Percentiles rank a stretch among this genome's conserved stretches.
These are phyloP conservation scores for Darwinula stevensoni DNA, from an alignment of 2,888 invertebrate species.

Conservation along the genomic window DNA sequence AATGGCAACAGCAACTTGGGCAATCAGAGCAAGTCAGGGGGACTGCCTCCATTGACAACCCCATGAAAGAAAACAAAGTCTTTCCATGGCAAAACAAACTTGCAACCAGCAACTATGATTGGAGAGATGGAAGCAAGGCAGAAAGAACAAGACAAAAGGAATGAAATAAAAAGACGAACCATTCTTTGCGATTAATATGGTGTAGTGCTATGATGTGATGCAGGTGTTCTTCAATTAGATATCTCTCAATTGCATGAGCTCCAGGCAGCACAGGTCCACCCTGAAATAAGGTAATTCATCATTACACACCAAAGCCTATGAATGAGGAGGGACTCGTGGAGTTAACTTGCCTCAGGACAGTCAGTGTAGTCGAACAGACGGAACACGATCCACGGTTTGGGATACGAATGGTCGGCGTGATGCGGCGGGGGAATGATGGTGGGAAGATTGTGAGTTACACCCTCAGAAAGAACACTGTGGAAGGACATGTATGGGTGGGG, in stretches of 20 bases:
- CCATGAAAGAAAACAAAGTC: too few species aligned
- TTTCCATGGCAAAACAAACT: too few species aligned
- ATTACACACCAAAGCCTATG: conserved; percentile 4
- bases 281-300: too few species aligned
- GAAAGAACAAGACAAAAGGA: neutral
- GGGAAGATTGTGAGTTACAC: conserved; percentile 78
- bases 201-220: conserved; percentile 70
- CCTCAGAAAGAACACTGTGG: conserved; percentile 78
- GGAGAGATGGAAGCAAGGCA: too few species aligned
- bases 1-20: too few species aligned
- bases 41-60: too few species aligned
- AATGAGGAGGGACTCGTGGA: conserved; percentile 3
- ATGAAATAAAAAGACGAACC: conserved; percentile 22
- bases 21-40: too few species aligned
- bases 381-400: conserved; percentile 79
- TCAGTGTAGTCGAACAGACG: conserved; percentile 92
- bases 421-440: conserved; percentile 73
- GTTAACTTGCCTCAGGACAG: conserved; percentile 66
- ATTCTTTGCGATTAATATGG: conserved; percentile 68
- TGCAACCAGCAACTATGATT: too few species aligned
- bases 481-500: conserved; percentile 81
- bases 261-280: conserved; percentile 43
- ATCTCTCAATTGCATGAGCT: conserved; percentile 86
- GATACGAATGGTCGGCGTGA: conserved; percentile 62
- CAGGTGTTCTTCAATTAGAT: conserved; percentile 88